Evolutionary conservation across 2,113 vertebrate species (phyloP).

Genomic region (Callopanchax toddi): DNA sequence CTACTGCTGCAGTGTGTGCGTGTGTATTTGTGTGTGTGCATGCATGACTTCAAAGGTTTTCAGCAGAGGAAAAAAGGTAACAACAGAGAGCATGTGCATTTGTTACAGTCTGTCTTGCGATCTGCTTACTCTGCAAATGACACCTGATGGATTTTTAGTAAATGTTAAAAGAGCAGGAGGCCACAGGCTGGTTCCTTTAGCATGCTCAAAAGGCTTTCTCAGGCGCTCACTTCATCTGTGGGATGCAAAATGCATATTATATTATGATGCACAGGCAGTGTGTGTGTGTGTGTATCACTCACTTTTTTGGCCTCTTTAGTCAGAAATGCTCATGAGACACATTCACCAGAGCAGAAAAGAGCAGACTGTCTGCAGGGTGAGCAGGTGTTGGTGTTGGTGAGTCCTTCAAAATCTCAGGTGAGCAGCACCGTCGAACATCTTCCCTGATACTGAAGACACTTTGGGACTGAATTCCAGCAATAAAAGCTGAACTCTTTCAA

Average conservation of each 20-base stretch:
- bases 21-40: constrained; percentile 1
- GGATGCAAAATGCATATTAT: constrained; percentile 68
- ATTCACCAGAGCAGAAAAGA: constrained; percentile 63
- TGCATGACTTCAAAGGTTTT: constrained; percentile 34
- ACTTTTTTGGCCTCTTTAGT: constrained; percentile 51
- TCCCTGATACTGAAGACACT: too few relatives aligned
- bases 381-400: constrained; percentile 36
- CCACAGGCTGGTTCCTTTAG: constrained; percentile 43
- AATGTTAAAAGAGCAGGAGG: constrained; percentile 69
- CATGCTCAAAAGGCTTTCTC: constrained; percentile 43
- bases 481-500: too few relatives aligned
- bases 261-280: constrained; percentile 30
- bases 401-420: too few relatives aligned
- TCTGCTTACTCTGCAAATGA: constrained; percentile 64
- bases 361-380: constrained; percentile 30
- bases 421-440: neutral
- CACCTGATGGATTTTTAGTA: constrained; percentile 63
- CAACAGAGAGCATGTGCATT: constrained; percentile 60
- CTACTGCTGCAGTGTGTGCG: constrained; percentile 22
- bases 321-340: constrained; percentile 23
- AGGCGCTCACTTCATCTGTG: constrained; percentile 56
- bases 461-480: too few relatives aligned
- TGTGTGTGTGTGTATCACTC: constrained; percentile 29
- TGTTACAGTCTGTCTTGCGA: constrained; percentile 53
- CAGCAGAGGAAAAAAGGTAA: constrained; percentile 48